These are phyloP conservation scores for Protomyctophum bolini DNA, from an alignment of 2,113 vertebrate species.

Conservation along the genomic window DNA sequence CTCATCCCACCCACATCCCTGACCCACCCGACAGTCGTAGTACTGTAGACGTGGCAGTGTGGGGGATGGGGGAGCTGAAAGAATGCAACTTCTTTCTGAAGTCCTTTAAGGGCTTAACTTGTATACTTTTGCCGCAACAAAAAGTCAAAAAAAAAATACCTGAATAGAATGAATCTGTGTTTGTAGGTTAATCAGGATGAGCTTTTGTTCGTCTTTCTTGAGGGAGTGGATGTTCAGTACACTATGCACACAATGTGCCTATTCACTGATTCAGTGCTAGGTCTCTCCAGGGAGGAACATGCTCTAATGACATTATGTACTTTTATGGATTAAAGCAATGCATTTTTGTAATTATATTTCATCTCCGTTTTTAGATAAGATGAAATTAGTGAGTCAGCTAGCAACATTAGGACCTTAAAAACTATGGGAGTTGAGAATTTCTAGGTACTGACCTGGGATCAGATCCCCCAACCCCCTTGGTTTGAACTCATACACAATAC, in stretches of 20 bases:
- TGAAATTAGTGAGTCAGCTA: slow-evolving; percentile 62
- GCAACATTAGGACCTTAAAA: neutral
- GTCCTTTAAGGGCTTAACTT: neutral
- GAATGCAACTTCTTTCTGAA: neutral
- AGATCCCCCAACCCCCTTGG: slow-evolving; percentile 6
- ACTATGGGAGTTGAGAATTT: neutral
- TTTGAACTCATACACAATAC: slow-evolving; percentile 3
- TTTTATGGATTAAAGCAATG: neutral
- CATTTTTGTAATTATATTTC: neutral
- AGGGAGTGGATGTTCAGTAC: no score
- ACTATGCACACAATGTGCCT: neutral
- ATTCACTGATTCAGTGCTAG: neutral
- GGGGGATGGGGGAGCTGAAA: slow-evolving; percentile 30
- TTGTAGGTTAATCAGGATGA: neutral
- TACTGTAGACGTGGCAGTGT: slow-evolving; percentile 72
- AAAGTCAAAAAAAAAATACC: neutral
- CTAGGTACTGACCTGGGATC: slow-evolving; percentile 37
- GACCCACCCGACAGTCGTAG: slow-evolving; percentile 34
- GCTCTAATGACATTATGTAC: neutral
- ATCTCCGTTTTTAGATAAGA: slow-evolving; percentile 35
- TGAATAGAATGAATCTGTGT: neutral
- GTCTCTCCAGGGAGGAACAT: neutral
- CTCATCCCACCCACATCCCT: slow-evolving; percentile 34
- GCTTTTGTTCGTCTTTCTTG: neutral
- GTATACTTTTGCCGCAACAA: slow-evolving; percentile 9